Percentiles rank a stretch among this genome's conserved stretches.
Conservation (phyloP, 2,888 invertebrate species). For the Megaustenia siamemsis region DNA sequence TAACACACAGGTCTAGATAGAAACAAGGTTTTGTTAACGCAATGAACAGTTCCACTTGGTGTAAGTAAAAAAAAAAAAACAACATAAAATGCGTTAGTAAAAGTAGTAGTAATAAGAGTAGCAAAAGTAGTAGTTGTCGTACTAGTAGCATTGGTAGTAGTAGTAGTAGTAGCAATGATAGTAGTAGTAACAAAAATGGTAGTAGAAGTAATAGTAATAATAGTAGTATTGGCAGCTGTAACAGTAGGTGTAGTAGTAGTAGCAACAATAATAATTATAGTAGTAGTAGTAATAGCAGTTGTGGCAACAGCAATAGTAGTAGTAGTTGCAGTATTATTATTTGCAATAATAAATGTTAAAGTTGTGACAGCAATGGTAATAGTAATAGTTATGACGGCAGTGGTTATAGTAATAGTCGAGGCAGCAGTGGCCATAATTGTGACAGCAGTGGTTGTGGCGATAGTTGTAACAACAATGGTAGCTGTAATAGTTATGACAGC, state of each 20-base stretch:
- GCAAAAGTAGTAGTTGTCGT: not conserved
- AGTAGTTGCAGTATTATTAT: not conserved
- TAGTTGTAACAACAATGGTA: too few species aligned
- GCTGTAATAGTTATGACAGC: too few species aligned
- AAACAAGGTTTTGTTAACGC: too few species aligned
- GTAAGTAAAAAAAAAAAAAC: too few species aligned
- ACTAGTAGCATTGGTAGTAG: not conserved
- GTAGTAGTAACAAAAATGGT: not conserved
- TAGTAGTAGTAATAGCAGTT: constrained; percentile 3
- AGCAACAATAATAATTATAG: not conserved
- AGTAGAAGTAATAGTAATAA: not conserved
- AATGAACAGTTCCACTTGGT: too few species aligned
- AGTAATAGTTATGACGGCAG: not conserved
- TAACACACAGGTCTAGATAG: too few species aligned
- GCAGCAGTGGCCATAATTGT: too few species aligned
- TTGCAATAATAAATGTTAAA: not conserved
- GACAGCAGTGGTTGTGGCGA: too few species aligned
- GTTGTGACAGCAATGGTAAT: not conserved
- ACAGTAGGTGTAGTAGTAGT: not conserved
- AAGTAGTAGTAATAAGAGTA: not conserved
- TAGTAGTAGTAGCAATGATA: not conserved
- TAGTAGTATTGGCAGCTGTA: not conserved
- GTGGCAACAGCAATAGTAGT: not conserved
- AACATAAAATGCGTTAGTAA: too few species aligned
- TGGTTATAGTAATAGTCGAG: constrained; percentile 9